Evolutionary conservation across 2,888 invertebrate genomes (phyloP), one percentile per base, ranked within the genome.

Genomic region (Halictus quadricinctus): DNA sequence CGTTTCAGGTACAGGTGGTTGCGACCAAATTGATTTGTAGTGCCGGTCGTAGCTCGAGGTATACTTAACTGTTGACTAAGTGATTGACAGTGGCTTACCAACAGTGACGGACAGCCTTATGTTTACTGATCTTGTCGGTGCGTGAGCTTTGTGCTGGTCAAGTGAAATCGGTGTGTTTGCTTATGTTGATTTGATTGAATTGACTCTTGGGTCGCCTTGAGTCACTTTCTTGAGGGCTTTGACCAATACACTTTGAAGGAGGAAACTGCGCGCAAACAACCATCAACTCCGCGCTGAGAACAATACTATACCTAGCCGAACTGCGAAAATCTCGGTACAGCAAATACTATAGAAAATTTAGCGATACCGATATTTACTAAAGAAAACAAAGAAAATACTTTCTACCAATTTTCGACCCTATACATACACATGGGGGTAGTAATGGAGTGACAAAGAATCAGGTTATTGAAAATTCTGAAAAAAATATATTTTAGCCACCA

Each of bases 171-270:
- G 41, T 43, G 70, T 70, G 70, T 70, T 70, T 70, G 70, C 43
- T 70, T 69, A 69, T 69, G 69, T 69, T 21, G 41, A 69, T 69
- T 70, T 70, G 70, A 70, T 70, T 70, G 70, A 70, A 41, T 70
- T 70, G 70, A 43, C 43, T 43, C 70, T 70, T 70, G 64, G 64
- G 8, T 64, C 64, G 18, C 64, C 29, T 29, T 41, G 41, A 69
- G 72, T 72, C 48, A 5, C 72, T 72, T 72, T 36, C 72, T 72
- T 48, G 50, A 48, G 72, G 29, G 48, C 48, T 29, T 50, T 21
- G 21, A 50, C 72, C 72, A 50, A 29, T 50, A 50, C 48, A 48
- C 72, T 18, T 50, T 29, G 50, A 48, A 18, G 29, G 29, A 72
- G 72, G 50, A 21, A 48, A 72, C 25, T 36, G 48, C 48, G 48